Conservation (phyloP, 1,140 invertebrate genomes). For the Diabrotica undecimpunctata region DNA sequence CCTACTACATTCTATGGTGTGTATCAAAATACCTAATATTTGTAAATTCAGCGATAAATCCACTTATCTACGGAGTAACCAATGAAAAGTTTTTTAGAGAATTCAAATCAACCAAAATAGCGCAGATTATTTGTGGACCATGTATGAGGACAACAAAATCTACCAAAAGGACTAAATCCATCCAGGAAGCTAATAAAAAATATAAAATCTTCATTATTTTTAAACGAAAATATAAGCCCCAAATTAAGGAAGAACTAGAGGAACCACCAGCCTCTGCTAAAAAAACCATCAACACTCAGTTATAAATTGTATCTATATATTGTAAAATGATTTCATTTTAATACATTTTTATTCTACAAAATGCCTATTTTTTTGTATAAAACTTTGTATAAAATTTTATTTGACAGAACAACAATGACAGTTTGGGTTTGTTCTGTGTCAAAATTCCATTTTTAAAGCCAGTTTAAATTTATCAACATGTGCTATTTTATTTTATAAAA, state of each 20-base stretch:
- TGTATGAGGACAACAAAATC: background rate
- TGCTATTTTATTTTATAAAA: no score
- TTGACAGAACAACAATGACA: no score
- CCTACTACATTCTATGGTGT: slow-evolving; percentile 54
- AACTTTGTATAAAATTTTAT: no score
- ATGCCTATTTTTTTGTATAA: no score
- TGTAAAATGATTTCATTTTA: slow-evolving; percentile 2
- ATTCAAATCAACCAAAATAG: slow-evolving; percentile 36
- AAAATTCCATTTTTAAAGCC: no score
- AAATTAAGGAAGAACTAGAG: slow-evolving; percentile 11
- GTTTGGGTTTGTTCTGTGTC: no score
- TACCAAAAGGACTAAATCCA: background rate
- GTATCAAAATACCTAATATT: slow-evolving; percentile 65
- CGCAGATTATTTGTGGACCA: slow-evolving; percentile 4
- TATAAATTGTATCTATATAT: background rate
- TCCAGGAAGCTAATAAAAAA: slow-evolving; percentile 8
- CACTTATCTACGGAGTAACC: slow-evolving; percentile 69
- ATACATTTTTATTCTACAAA: background rate
- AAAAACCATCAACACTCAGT: background rate
- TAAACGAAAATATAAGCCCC: slow-evolving; percentile 13
- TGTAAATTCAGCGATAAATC: slow-evolving; percentile 68
- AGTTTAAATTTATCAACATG: no score
- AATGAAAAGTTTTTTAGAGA: slow-evolving; percentile 64
- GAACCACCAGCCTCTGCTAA: background rate
- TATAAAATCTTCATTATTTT: slow-evolving; percentile 18